Base-by-base conservation (phyloP, 2,888 invertebrate species). In the Bellardia bayeri region DNA sequence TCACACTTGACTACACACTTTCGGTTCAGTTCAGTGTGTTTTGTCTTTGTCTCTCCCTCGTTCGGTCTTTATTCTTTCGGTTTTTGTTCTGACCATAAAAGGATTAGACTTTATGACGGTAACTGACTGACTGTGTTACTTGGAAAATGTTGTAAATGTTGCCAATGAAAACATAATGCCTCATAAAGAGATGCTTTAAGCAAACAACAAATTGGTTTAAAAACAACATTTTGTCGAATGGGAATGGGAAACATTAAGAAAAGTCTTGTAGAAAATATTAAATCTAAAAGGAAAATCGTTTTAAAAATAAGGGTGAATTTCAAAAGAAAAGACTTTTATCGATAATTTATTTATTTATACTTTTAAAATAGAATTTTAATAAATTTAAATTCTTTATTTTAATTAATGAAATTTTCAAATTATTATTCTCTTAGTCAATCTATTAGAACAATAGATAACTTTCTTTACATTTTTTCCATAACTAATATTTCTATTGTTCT, bases 1-100 rank as follows among this genome's bases (percentile, higher is more conserved):
- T 79, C 49, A 75, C 85, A 85, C 85, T 85, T 85, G 80, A 80
- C 68, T 85, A 68, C 61, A 68, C 61, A 69, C 42, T 45, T 74
- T 54, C n/a, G 49, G 64, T 78, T 64, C 23, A 61, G 11, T 61
- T 58, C 3, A 69, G 33, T 69, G 33, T 63, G 9, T 56, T 7
- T 56, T 9, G 4, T 54, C 16, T 54, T 54, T 56, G 9, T 13
- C 13, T 63, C 45, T 3, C 11, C 13, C 45, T 23, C 23, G 2
- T 9, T 13, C 45, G 13, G 42, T 33, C 2, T 33, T 14, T n/a
- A 49, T 66, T 58, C 42, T 30, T 79, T 69, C 2, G 2, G 33
- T 66, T 16, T 40, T 69, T 16, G 30, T 14, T 13, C 6, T 54
- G 81, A 16, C 72, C 51, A 42, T 64, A 64, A 72, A 71, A 71